Evolutionary conservation across 2,113 vertebrate genomes (phyloP), one percentile per base, ranked within the genome.

Genomic region (Chamaea fasciata): DNA sequence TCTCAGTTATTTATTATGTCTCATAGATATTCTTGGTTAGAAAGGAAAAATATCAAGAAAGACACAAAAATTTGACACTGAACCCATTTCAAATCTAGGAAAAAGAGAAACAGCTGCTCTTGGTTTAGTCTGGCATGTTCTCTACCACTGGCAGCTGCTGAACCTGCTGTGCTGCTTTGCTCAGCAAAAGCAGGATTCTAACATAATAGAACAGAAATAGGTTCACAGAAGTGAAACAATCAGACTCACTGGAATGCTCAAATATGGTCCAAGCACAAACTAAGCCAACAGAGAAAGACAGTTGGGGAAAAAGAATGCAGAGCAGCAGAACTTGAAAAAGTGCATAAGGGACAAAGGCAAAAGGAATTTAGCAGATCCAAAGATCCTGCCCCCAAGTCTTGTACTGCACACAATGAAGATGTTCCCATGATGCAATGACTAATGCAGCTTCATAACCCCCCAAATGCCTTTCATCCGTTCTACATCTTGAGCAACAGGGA

Each of bases 71-170:
- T 15, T 23, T 69, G 55, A 70, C 30, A 75, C 33, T 62, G 73
- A 88, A 81, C 9, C 16, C 55, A 86, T 52, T 47, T 86, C 59
- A 93, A 93, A 90, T 31, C 37, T 11, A 65, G 31, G n/a, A 68
- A 69, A 85, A 93, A 93, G 50, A 86, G 55, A 83, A 95, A 86
- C 90, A 94, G 76, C 80, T 96, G 91, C 39, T 94, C 68, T 74
- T 86, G 76, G 56, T 94, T 93, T 68, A 73, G 68, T 90, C 89
- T 95, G 89, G 76, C 90, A 78, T 37, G 19, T 79, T 90, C 42
- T 28, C 68, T 83, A 37, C 49, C 60, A 70, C 83, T 68, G 76
- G 83, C 94, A 96, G 92, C 86, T 81, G 90, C 83, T 69, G 79
- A 75, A 93, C 92, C 37, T 86, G 92, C 79, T 88, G 73, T 56